Evolutionary conservation across 2,888 invertebrate genomes (phyloP), one percentile per base, ranked within the genome.

Genomic region (Tineola bisselliella): DNA sequence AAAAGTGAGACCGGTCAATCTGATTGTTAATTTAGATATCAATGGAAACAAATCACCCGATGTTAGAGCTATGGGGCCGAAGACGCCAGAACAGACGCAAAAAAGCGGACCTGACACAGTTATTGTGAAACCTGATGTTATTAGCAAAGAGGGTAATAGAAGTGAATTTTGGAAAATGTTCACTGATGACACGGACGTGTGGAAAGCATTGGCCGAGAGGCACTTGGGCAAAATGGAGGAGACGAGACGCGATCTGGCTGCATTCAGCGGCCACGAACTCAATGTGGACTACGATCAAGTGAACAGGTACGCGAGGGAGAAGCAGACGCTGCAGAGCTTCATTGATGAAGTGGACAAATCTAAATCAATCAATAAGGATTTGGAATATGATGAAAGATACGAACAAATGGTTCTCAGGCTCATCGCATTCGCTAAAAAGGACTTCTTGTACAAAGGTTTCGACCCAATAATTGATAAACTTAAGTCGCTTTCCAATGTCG

Each of bases 141-240:
- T 59, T 8, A 25, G 19, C 11, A 61, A 58, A 54, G 59, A 57
- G 1, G 19, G 19, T 18, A 25, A n/a, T 11, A 60, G 56, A 17
- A 52, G 11, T 30, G 62, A 84, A 54, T 86, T 87, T 65, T 86
- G 84, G 84, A 80, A 77, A 61, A 71, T 87, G 67, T 87, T 88
- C 64, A 81, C 79, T 65, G 81, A 87, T 62, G 88, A 88, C 38
- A 78, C 84, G 0, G 87, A 87, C 60, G 81, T 84, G 77, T 88
- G 87, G 87, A 84, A 80, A 61, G 86, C 79, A 0, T 65, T 88
- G 17, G 87, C 87, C 1, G 79, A 84, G 62, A 78, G 86, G 60
- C 84, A 88, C 67, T 66, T 87, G 11, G 78, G 84, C 1, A 86
- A 81, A 70, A 84, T 87, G 81, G 81, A 87, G 57, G 84, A 86